A percentile compares a stretch with the other conserved stretches of the same genome.
Evolutionary conservation across 2,113 vertebrate species (phyloP).

Genomic region (Mirounga angustirostris): DNA sequence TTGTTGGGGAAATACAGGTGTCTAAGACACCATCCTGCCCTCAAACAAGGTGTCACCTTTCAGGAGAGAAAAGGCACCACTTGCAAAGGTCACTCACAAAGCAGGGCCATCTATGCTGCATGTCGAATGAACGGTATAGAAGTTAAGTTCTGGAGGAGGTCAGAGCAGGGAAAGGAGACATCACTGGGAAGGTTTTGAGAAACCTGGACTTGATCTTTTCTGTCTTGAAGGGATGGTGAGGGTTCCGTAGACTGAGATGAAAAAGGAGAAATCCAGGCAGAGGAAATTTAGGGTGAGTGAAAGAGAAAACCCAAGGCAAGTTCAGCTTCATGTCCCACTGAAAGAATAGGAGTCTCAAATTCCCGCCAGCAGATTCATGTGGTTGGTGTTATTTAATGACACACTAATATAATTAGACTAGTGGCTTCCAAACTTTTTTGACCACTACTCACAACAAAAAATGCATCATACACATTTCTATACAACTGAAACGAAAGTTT

Average conservation of each 20-base stretch:
- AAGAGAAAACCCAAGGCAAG: not conserved
- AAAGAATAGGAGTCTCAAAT: not conserved
- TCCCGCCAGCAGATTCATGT: not conserved
- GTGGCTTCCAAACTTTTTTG: not conserved
- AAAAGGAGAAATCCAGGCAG: not conserved
- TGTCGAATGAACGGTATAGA: not conserved
- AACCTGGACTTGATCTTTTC: not conserved
- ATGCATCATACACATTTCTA: not conserved
- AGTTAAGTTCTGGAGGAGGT: not conserved
- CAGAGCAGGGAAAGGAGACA: not conserved
- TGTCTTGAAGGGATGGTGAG: not conserved
- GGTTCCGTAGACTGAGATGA: not conserved
- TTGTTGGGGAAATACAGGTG: not conserved
- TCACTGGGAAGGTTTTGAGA: not conserved
- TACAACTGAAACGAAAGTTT: not conserved
- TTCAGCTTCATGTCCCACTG: not conserved
- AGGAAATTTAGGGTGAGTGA: not conserved
- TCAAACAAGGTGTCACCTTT: not conserved
- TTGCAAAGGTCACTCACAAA: not conserved
- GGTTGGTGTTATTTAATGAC: not conserved
- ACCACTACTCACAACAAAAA: not conserved
- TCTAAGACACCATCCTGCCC: not conserved
- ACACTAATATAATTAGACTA: not conserved
- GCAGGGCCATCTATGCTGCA: not conserved
- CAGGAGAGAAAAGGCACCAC: not conserved